These are phyloP conservation scores for Boloria euphrosyne DNA, from an alignment of 2,888 invertebrate species.

Conservation along the genomic window DNA sequence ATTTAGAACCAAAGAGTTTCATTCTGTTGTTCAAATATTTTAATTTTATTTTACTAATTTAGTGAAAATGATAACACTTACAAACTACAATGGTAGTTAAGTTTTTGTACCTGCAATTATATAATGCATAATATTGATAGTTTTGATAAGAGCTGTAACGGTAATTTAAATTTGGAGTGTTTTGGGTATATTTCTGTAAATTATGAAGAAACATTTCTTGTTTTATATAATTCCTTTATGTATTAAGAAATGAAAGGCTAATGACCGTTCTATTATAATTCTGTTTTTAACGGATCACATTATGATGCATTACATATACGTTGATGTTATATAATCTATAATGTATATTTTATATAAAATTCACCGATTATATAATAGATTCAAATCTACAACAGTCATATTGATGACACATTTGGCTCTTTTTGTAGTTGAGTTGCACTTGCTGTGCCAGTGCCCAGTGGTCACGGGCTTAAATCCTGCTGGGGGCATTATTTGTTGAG, in stretches of 20 bases:
- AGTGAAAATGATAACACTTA: slow-evolving; percentile 29
- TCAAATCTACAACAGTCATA: too few species aligned
- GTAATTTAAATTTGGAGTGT: slow-evolving; percentile 4
- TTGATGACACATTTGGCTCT: too few species aligned
- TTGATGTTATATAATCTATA: too few species aligned
- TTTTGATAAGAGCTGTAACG: slow-evolving; percentile 16
- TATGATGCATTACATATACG: too few species aligned
- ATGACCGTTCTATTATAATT: not conserved
- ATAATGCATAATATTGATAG: slow-evolving; percentile 42
- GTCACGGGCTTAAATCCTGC: too few species aligned
- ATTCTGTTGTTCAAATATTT: slow-evolving; percentile 31
- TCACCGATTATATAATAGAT: too few species aligned
- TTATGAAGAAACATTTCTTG: slow-evolving; percentile 5
- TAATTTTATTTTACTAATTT: slow-evolving; percentile 26
- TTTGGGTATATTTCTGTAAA: slow-evolving; percentile 12
- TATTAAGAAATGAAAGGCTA: not conserved
- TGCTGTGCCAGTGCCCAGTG: too few species aligned
- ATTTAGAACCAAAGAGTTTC: slow-evolving; percentile 33
- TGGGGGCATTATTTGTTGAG: too few species aligned
- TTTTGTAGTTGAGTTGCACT: too few species aligned
- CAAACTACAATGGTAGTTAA: slow-evolving; percentile 43
- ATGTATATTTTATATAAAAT: too few species aligned
- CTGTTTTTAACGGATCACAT: too few species aligned
- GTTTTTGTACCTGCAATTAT: slow-evolving; percentile 60
- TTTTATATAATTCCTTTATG: not conserved